Percentiles rank a stretch among this genome's conserved stretches.
Conservation (phyloP, 2,888 invertebrate genomes). For the Chymomyza procnemis region DNA sequence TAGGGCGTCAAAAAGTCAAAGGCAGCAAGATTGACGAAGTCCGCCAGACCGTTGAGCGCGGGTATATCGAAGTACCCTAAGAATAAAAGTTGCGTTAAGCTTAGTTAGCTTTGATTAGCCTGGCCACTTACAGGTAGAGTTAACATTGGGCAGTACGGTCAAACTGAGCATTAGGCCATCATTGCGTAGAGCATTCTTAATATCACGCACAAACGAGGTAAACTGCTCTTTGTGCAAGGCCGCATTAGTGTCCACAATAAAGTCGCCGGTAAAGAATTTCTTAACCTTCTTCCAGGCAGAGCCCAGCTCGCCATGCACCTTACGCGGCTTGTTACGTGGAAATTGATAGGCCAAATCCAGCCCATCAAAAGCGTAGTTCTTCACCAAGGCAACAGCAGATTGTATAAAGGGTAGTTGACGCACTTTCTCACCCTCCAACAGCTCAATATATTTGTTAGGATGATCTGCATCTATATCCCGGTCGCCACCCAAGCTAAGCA, state of each 20-base stretch:
- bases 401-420: constrained; percentile 86
- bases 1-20: constrained; percentile 89
- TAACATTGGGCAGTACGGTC: constrained; percentile 89
- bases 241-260: constrained; percentile 86
- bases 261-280: constrained; percentile 85
- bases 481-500: constrained; percentile 88
- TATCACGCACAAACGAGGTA: constrained; percentile 86
- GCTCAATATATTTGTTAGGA: constrained; percentile 83
- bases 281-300: constrained; percentile 86
- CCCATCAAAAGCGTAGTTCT: constrained; percentile 91
- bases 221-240: constrained; percentile 89
- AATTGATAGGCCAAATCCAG: constrained; percentile 93
- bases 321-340: constrained; percentile 87
- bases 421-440: constrained; percentile 86
- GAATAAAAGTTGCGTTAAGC: background rate
- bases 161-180: constrained; percentile 84
- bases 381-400: constrained; percentile 85
- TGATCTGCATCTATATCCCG: constrained; percentile 83
- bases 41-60: constrained; percentile 85
- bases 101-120: no score
- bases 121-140: constrained; percentile 82
- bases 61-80: constrained; percentile 88
- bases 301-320: constrained; percentile 83
- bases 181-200: constrained; percentile 84
- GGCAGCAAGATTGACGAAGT: constrained; percentile 86